Evolutionary conservation across 2,113 vertebrate genomes (phyloP).

Genomic region (Chlamydotis undulata): DNA sequence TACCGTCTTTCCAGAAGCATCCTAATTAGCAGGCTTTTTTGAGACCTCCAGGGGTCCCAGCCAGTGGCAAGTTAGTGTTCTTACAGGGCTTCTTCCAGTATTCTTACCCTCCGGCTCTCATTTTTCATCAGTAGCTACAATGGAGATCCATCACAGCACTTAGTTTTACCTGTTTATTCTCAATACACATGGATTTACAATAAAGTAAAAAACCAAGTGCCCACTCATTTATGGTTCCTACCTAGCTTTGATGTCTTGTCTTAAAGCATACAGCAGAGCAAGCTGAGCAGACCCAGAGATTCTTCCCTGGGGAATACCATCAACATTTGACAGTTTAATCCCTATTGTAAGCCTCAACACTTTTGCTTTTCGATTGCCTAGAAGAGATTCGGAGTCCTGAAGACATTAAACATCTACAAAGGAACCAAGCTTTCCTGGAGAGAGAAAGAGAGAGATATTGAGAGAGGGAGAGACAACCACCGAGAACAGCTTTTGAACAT

Average conservation of each 20-base stretch:
- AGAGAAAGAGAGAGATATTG: background rate
- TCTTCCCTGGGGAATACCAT: background rate
- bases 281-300: background rate
- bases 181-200: background rate
- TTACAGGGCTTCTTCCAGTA: background rate
- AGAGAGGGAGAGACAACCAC: background rate
- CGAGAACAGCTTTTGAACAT: background rate
- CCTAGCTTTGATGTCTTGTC: constrained; percentile 1
- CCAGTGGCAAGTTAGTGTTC: background rate
- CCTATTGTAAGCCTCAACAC: background rate
- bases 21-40: background rate
- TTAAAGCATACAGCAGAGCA: background rate
- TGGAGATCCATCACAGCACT: background rate
- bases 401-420: background rate
- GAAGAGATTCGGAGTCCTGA: background rate
- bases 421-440: background rate
- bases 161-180: background rate
- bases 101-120: background rate
- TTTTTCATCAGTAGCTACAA: background rate
- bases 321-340: background rate
- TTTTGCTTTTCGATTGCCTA: background rate
- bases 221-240: background rate
- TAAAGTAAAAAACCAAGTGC: no score
- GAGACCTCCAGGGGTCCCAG: background rate
- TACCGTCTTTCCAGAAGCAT: background rate